A percentile compares a stretch with the other conserved stretches of the same genome.
phyloP scores from a whole-genome alignment of 2,888 invertebrate genomes.

The Cephus runcator region DNA sequence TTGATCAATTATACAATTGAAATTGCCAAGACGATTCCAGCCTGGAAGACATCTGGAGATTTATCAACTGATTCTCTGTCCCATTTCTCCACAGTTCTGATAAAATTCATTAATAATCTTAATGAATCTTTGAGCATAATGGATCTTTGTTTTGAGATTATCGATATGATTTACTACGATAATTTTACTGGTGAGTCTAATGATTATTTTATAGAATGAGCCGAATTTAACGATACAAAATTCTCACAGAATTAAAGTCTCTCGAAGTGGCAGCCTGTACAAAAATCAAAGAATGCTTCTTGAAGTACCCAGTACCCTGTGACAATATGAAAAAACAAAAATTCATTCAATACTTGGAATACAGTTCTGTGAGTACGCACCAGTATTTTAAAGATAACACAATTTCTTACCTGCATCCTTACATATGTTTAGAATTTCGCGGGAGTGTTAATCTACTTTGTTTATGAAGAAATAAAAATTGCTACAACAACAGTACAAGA shows the following conservation, averaged over 20 bases:
- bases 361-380: conserved; percentile 35
- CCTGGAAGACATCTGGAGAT: conserved; percentile 38
- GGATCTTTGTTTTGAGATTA: conserved; percentile 48
- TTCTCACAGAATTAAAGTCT: conserved; percentile 6
- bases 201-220: background rate
- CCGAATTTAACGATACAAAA: background rate
- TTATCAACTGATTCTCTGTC: conserved; percentile 27
- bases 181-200: conserved; percentile 39
- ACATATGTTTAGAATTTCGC: conserved; percentile 5
- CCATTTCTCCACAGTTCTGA: conserved; percentile 31
- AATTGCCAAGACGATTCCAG: conserved; percentile 45
- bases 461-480: conserved; percentile 46
- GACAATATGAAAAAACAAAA: conserved; percentile 31
- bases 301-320: conserved; percentile 40
- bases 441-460: conserved; percentile 17
- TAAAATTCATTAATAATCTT: conserved; percentile 29
- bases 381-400: background rate
- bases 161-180: conserved; percentile 37
- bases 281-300: conserved; percentile 47
- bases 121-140: conserved; percentile 28
- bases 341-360: conserved; percentile 41
- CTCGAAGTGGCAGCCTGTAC: conserved; percentile 34
- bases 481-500: background rate
- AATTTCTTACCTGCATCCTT: background rate
- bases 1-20: conserved; percentile 42